Evolutionary conservation across 1,140 invertebrate genomes (phyloP).

Genomic region (Bombus superbus): DNA sequence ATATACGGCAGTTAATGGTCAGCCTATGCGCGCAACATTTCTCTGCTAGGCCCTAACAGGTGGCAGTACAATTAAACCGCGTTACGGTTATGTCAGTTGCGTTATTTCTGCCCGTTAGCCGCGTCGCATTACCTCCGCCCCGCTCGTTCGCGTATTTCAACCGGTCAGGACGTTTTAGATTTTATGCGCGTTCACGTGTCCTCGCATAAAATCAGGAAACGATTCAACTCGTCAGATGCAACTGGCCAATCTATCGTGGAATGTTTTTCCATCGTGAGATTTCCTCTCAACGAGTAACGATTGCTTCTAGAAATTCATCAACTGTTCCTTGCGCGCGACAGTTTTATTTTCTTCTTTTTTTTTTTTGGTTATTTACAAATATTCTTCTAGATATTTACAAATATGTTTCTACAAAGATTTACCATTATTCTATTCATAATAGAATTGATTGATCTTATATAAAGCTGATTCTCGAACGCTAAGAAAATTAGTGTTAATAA

Average conservation of each 20-base stretch:
- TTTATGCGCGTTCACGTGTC: background rate
- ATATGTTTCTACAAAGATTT: too few species aligned
- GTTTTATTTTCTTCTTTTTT: background rate
- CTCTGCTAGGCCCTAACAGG: slow-evolving; percentile 73
- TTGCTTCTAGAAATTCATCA: background rate
- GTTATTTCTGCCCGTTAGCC: slow-evolving; percentile 59
- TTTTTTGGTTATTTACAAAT: background rate
- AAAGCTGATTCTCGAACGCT: too few species aligned
- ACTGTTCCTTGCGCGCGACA: accelerated
- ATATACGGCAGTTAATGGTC: slow-evolving; percentile 71
- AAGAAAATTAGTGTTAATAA: too few species aligned
- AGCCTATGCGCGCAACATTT: slow-evolving; percentile 66
- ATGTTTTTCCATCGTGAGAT: background rate
- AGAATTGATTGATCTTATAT: too few species aligned
- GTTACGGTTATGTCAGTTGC: slow-evolving; percentile 76
- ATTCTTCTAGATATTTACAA: too few species aligned
- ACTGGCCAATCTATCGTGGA: background rate
- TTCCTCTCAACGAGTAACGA: background rate
- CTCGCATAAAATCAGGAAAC: slow-evolving; percentile 20
- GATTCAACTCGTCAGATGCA: background rate
- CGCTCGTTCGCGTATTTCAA: slow-evolving; percentile 40
- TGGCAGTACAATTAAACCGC: slow-evolving; percentile 78
- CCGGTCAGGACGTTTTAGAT: slow-evolving; percentile 3
- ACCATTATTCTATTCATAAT: too few species aligned
- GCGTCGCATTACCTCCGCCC: slow-evolving; percentile 53